A percentile compares a stretch with the other conserved stretches of the same genome.
These are phyloP conservation scores for Beroe ovata DNA, from an alignment of 37 sponge, comb jelly and placozoan genomes.

Conservation along the genomic window DNA sequence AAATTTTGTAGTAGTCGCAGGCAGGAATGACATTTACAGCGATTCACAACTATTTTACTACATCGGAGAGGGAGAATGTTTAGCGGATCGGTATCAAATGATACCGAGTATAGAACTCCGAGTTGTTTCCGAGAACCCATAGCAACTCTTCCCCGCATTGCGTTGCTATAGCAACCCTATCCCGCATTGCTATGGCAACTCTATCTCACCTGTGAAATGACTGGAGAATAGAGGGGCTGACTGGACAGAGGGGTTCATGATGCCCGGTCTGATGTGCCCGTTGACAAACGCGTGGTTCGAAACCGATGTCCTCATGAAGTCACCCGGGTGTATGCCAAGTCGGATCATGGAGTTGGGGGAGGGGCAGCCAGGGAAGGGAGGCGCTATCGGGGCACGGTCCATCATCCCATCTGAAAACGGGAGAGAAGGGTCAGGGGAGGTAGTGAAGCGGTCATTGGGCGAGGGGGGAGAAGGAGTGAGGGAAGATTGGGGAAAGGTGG, in stretches of 20 bases:
- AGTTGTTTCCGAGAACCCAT: too few species aligned
- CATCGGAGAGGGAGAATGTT: too few species aligned
- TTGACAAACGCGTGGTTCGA: conserved; percentile 1
- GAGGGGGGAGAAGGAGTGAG: background rate
- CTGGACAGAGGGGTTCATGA: conserved; percentile 30
- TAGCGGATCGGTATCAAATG: too few species aligned
- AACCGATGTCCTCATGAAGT: conserved; percentile 43
- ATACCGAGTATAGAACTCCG: too few species aligned
- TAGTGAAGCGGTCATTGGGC: background rate
- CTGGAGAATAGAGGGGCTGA: conserved; percentile 27
- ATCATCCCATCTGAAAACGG: conserved; percentile 24
- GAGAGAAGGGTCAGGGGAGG: background rate
- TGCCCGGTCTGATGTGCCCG: conserved; percentile 50
- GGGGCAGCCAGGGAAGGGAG: conserved; percentile 62
- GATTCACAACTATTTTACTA: too few species aligned
- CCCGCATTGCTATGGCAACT: too few species aligned
- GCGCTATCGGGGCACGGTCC: conserved; percentile 23
- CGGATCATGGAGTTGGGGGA: conserved; percentile 51
- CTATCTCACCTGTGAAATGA: conserved; percentile 4
- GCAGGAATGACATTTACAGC: too few species aligned
- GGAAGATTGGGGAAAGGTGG: background rate
- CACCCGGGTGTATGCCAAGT: conserved; percentile 6
- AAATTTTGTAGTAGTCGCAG: too few species aligned
- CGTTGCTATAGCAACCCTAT: too few species aligned
- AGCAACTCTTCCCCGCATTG: too few species aligned